Percentiles rank a stretch among this genome's conserved stretches.
These are phyloP conservation scores for Drosophila antonietae DNA, from an alignment of 2,888 invertebrate species.

Conservation along the genomic window DNA sequence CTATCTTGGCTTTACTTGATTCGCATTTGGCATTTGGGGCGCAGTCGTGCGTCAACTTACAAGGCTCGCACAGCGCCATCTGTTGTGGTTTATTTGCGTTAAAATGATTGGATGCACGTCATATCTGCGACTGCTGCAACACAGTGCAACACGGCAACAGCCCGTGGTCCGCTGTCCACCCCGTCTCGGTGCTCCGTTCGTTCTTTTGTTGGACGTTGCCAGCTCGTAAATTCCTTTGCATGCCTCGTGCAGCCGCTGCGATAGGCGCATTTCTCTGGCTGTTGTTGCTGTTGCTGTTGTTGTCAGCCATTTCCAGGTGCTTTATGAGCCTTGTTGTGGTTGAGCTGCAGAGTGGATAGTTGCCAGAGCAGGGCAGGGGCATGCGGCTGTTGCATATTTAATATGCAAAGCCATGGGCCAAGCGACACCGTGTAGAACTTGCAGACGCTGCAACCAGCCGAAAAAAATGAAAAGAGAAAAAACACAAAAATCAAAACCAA, in stretches of 20 bases:
- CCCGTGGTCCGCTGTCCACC: background rate
- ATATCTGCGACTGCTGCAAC: slow-evolving; percentile 62
- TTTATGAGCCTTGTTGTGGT: slow-evolving; percentile 72
- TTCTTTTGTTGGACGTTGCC: slow-evolving; percentile 36
- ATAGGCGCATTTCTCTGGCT: slow-evolving; percentile 57
- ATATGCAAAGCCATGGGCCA: slow-evolving; percentile 77
- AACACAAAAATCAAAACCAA: slow-evolving; percentile 17
- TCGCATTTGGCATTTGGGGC: slow-evolving; percentile 20
- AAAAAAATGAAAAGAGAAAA: slow-evolving; percentile 12
- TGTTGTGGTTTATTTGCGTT: slow-evolving; percentile 82
- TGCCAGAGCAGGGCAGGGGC: slow-evolving; percentile 1
- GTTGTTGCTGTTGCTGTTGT: slow-evolving; percentile 37
- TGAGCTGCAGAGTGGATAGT: slow-evolving; percentile 26
- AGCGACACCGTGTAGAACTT: slow-evolving; percentile 51
- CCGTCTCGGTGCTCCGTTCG: slow-evolving; percentile 11
- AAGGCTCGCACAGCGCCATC: slow-evolving; percentile 76
- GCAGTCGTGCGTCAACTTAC: slow-evolving; percentile 76
- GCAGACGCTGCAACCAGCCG: slow-evolving; percentile 43
- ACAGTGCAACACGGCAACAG: slow-evolving; percentile 7
- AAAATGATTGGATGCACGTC: slow-evolving; percentile 81
- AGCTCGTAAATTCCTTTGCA: slow-evolving; percentile 62
- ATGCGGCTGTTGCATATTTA: slow-evolving; percentile 75
- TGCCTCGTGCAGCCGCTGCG: slow-evolving; percentile 47
- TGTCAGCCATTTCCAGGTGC: slow-evolving; percentile 74
- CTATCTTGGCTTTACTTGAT: slow-evolving; percentile 12